These are phyloP conservation scores for Rotaria magnacalcarata DNA, from an alignment of 2,888 invertebrate genomes.

Conservation along the genomic window DNA sequence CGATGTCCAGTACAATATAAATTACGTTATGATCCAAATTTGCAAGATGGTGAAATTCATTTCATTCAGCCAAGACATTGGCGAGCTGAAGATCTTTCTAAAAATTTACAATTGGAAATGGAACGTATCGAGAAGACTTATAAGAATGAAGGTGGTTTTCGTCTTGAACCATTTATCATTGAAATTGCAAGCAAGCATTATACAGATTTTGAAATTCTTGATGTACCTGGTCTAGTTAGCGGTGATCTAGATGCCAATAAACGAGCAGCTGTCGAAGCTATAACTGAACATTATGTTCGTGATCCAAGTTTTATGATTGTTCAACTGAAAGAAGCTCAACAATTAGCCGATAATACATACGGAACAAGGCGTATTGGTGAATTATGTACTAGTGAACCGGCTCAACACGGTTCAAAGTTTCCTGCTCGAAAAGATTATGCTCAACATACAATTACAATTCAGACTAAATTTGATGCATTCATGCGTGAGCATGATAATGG, in stretches of 20 bases:
- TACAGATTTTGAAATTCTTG: background rate
- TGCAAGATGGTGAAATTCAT: background rate
- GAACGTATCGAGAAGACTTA: background rate
- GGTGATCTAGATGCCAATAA: background rate
- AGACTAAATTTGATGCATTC: background rate
- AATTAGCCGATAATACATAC: background rate
- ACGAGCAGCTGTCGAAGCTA: background rate
- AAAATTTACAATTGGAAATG: background rate
- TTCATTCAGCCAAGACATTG: background rate
- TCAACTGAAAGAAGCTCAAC: background rate
- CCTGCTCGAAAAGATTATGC: background rate
- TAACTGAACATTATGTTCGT: background rate
- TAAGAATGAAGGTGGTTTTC: background rate
- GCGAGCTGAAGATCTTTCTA: background rate
- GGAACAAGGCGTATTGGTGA: background rate
- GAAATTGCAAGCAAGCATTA: background rate
- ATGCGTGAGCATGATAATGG: background rate
- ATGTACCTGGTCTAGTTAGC: background rate
- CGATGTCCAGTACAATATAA: background rate
- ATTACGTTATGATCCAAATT: background rate
- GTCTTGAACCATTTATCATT: background rate
- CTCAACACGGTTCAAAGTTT: background rate
- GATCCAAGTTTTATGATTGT: slow-evolving; percentile 13
- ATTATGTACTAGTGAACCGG: background rate
- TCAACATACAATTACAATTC: background rate